Percentiles rank a stretch among this genome's conserved stretches.
Evolutionary conservation across 1,140 invertebrate genomes (phyloP).

Genomic region (Archegozetes longisetosus): DNA sequence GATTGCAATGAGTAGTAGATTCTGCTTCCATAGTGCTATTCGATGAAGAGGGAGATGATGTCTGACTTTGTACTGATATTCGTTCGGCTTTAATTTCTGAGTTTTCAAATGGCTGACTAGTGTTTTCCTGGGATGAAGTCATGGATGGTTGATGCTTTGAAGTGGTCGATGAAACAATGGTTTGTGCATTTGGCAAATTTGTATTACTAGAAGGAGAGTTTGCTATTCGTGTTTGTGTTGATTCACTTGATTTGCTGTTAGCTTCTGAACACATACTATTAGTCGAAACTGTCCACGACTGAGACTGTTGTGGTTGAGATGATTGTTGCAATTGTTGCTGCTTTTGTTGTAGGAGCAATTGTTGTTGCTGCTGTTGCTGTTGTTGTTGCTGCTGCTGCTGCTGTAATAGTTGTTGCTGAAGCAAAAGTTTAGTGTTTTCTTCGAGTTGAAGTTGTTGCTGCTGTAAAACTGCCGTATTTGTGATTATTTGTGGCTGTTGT

Average conservation of each 20-base stretch:
- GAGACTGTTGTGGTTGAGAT: constrained; percentile 14
- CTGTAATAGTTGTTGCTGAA: constrained; percentile 32
- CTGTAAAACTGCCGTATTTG: constrained; percentile 24
- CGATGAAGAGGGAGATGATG: background rate
- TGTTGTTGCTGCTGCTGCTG: constrained; percentile 20
- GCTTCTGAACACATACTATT: too few relatives aligned
- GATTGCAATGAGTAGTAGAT: background rate
- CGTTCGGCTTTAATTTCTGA: background rate
- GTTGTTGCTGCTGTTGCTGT: constrained; percentile 20
- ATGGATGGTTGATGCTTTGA: too few relatives aligned
- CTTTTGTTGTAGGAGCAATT: constrained; percentile 10
- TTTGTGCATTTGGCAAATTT: background rate
- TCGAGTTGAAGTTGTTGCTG: constrained; percentile 15
- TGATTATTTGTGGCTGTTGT: background rate
- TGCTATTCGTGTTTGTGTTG: background rate
- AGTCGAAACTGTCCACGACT: background rate
- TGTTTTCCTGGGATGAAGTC: background rate
- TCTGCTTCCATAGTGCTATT: background rate
- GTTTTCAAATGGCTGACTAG: background rate
- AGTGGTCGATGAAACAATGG: background rate
- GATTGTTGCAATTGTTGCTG: constrained; percentile 28
- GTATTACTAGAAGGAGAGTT: background rate
- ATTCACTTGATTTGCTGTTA: too few relatives aligned
- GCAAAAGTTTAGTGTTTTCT: too few relatives aligned
- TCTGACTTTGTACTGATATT: background rate